These are phyloP conservation scores for Sitta carolinensis DNA, from an alignment of 2,797 vertebrate genomes.

Conservation along the genomic window DNA sequence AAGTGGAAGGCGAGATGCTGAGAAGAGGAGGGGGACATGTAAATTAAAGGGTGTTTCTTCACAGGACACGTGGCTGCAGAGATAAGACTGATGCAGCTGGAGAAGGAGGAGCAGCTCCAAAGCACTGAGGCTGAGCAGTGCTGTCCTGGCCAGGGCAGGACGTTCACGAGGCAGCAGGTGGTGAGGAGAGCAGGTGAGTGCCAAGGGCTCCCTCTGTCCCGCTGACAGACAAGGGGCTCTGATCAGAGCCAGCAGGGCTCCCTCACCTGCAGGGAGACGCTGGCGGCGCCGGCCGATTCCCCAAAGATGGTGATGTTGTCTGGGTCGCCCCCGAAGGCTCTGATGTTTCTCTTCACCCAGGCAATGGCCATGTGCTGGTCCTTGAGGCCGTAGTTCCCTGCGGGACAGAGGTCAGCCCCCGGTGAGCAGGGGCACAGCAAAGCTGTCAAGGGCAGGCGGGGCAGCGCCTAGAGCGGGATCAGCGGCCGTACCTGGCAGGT, in stretches of 20 bases:
- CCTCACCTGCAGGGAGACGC: conserved; percentile 88
- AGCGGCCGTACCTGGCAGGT: conserved; percentile 80
- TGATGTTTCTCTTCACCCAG: conserved; percentile 96
- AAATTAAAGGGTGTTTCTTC: neutral
- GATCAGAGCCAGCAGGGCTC: fast-evolving
- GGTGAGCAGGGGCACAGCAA: neutral
- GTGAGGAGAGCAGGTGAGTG: neutral
- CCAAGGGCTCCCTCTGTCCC: neutral
- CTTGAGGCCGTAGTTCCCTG: conserved; percentile 94
- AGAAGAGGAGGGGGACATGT: neutral
- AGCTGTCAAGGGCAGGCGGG: fast-evolving
- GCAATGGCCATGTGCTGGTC: conserved; percentile 94
- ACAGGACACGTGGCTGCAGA: neutral
- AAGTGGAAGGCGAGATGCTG: neutral
- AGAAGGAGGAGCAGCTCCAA: neutral
- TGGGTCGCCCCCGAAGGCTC: conserved; percentile 89
- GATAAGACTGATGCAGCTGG: neutral
- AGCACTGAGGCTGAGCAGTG: neutral
- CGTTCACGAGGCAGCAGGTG: fast-evolving
- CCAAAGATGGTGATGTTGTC: conserved; percentile 92
- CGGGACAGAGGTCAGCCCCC: neutral
- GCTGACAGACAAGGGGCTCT: neutral
- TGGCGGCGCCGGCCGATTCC: conserved; percentile 88
- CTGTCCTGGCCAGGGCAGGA: neutral
- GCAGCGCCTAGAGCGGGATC: neutral